Conservation (phyloP, 2,888 invertebrate genomes). For the Yponomeuta cagnagella region DNA sequence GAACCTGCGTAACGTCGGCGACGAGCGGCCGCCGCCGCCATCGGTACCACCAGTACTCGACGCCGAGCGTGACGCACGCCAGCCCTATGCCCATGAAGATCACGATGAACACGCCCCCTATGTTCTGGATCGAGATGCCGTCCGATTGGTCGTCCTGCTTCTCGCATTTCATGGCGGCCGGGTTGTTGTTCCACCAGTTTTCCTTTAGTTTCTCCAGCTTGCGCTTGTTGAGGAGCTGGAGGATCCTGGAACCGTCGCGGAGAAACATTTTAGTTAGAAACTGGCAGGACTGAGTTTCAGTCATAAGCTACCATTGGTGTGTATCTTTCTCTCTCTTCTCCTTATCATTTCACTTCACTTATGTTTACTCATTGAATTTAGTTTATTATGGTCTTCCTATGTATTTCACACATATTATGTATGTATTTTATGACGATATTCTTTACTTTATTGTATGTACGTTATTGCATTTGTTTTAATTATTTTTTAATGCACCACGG, state of each 20-base stretch:
- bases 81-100: constrained; percentile 96
- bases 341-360: too few species aligned
- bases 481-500: too few species aligned
- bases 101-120: constrained; percentile 98
- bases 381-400: too few species aligned
- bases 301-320: too few species aligned
- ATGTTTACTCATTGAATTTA: too few species aligned
- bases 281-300: background rate
- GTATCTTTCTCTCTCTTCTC: too few species aligned
- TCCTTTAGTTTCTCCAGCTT: constrained; percentile 95
- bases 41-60: constrained; percentile 97
- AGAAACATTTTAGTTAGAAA: background rate
- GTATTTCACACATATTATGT: too few species aligned
- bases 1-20: constrained; percentile 77
- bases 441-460: too few species aligned
- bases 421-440: too few species aligned
- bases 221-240: constrained; percentile 94
- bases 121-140: constrained; percentile 97
- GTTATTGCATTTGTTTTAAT: too few species aligned
- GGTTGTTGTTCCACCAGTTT: constrained; percentile 96
- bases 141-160: constrained; percentile 95
- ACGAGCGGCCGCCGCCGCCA: constrained; percentile 79
- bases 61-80: constrained; percentile 91
- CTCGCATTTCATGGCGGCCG: constrained; percentile 84
- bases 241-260: constrained; percentile 80